Percentiles rank a stretch among this genome's conserved stretches.
These are phyloP conservation scores for Seriola dumerili DNA, from an alignment of 2,113 vertebrate genomes.

Conservation along the genomic window DNA sequence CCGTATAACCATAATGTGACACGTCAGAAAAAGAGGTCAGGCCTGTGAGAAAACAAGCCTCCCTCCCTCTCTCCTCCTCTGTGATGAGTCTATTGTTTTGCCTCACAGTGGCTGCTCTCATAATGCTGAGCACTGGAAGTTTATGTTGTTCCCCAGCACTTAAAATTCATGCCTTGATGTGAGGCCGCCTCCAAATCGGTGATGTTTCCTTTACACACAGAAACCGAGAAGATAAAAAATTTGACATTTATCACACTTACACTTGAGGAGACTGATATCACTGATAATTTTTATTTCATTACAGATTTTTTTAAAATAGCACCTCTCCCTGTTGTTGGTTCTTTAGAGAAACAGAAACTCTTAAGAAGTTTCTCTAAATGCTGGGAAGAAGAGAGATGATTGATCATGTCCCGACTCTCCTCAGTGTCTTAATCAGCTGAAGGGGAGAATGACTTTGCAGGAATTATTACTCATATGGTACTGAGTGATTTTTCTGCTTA, in stretches of 20 bases:
- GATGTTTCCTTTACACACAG: not conserved
- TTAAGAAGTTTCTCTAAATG: not conserved
- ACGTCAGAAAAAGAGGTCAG: conserved; percentile 84
- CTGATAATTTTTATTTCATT: not conserved
- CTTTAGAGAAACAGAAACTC: not conserved
- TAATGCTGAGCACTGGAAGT: conserved; percentile 66
- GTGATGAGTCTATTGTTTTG: conserved; percentile 78
- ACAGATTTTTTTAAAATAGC: not conserved
- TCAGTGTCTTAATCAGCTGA: not conserved
- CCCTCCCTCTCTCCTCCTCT: conserved; percentile 39
- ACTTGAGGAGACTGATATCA: not conserved
- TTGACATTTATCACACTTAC: not conserved
- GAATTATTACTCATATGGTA: too few relatives aligned
- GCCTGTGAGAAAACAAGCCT: conserved; percentile 77
- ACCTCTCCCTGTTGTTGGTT: not conserved
- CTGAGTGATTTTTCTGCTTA: too few relatives aligned
- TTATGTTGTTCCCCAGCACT: conserved; percentile 33
- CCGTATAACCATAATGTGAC: conserved; percentile 81
- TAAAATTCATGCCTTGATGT: conserved; percentile 13
- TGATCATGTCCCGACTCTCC: not conserved
- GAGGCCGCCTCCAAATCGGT: not conserved
- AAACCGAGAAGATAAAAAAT: not conserved
- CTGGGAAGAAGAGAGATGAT: not conserved
- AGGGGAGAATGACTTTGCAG: not conserved
- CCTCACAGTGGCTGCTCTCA: conserved; percentile 49